phyloP scores from a whole-genome alignment of 2,113 vertebrate species.

The Calypte anna region DNA sequence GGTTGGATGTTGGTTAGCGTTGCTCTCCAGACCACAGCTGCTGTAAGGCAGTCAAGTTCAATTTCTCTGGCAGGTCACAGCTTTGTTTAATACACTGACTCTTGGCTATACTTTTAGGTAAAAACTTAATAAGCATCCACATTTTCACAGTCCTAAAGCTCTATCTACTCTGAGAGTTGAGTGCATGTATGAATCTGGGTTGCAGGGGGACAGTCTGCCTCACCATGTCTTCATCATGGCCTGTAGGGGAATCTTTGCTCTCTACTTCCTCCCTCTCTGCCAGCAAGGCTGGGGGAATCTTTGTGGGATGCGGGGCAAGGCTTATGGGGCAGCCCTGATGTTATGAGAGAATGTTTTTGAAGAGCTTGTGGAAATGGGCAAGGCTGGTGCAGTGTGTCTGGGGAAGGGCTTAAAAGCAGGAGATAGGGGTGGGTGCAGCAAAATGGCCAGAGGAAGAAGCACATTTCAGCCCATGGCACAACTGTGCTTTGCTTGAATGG shows the following conservation, averaged over 20 bases:
- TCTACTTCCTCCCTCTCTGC: not conserved
- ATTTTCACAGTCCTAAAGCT: slow-evolving; percentile 33
- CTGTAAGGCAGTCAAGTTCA: slow-evolving; percentile 40
- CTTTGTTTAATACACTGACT: slow-evolving; percentile 30
- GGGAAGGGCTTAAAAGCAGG: not conserved
- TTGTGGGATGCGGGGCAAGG: not conserved
- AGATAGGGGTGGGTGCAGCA: not conserved
- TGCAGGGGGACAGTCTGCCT: no score
- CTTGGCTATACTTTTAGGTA: slow-evolving; percentile 3
- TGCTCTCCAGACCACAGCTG: slow-evolving; percentile 43
- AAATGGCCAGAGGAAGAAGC: not conserved
- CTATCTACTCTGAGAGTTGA: not conserved
- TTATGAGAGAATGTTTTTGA: not conserved
- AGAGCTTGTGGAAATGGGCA: not conserved
- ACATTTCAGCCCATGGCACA: not conserved
- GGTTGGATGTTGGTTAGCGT: not conserved
- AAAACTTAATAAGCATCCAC: slow-evolving; percentile 38
- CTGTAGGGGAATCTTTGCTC: no score
- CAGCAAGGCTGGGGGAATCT: not conserved
- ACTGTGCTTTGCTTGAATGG: not conserved
- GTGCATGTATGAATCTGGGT: not conserved
- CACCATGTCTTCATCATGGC: no score
- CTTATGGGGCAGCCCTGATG: no score
- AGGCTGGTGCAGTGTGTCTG: not conserved
- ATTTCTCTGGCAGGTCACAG: slow-evolving; percentile 40